These are phyloP conservation scores for Lasioglossum pauxillum DNA, from an alignment of 2,888 invertebrate species.

Conservation along the genomic window DNA sequence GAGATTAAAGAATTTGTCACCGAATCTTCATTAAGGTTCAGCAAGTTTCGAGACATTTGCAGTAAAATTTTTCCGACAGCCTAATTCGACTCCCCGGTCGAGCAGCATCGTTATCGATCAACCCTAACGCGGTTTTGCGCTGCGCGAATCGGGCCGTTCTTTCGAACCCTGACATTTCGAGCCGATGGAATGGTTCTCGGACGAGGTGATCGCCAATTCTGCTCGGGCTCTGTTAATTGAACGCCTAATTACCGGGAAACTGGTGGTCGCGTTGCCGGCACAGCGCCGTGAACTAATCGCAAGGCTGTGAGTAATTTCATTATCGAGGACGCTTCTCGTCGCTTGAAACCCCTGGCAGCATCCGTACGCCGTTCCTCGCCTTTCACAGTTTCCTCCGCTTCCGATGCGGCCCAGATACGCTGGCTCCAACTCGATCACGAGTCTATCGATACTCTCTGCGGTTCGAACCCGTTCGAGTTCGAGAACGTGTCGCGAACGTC, in stretches of 20 bases:
- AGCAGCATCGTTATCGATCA: neutral
- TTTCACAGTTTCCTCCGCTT: neutral
- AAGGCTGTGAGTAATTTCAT: conserved; percentile 18
- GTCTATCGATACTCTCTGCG: neutral
- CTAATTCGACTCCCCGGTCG: neutral
- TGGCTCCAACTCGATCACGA: neutral
- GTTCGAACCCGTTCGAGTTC: neutral
- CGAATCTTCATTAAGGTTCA: neutral
- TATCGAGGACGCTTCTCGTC: neutral
- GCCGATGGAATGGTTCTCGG: conserved; percentile 12
- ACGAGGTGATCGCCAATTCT: neutral
- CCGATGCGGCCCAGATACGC: neutral
- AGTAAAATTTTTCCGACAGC: neutral
- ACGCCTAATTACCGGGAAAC: conserved; percentile 29
- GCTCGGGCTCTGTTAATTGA: conserved; percentile 25
- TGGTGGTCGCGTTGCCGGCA: neutral
- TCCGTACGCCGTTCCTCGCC: neutral
- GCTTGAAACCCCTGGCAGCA: neutral
- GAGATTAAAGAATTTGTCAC: neutral
- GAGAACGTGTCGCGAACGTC: neutral
- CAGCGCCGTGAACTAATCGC: conserved; percentile 16
- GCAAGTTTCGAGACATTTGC: too few species aligned
- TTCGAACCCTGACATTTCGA: conserved; percentile 44
- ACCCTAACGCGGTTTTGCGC: neutral
- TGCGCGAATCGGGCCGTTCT: neutral